phyloP scores from a whole-genome alignment of 30 jellyfish, hydroid and myxozoan species.

The Chironex yamaguchii region DNA sequence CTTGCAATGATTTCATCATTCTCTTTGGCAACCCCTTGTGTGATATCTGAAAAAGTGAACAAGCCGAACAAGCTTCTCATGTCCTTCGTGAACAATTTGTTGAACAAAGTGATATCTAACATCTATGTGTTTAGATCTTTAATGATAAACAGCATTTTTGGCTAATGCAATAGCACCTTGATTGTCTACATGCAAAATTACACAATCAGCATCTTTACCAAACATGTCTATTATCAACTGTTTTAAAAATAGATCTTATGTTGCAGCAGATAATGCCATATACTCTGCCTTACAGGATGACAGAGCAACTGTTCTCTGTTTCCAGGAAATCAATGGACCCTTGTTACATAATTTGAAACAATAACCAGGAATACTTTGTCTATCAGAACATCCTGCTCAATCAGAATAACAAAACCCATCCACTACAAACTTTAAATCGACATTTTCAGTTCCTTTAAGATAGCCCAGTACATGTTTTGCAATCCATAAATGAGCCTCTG shows the following conservation, averaged over 20 bases:
- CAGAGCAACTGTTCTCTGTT: conserved; percentile 61
- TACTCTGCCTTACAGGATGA: conserved; percentile 76
- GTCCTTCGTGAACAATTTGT: no score
- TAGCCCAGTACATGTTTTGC: conserved; percentile 32
- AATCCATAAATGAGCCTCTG: not conserved
- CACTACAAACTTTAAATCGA: conserved; percentile 10
- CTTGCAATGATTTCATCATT: no score
- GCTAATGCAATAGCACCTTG: conserved; percentile 37
- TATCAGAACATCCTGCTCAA: conserved; percentile 10
- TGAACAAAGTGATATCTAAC: conserved; percentile 20
- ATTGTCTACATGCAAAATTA: conserved; percentile 23
- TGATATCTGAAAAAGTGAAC: no score
- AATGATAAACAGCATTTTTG: conserved; percentile 33
- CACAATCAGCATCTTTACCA: not conserved
- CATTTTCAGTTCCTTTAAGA: not conserved
- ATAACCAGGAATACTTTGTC: conserved; percentile 23
- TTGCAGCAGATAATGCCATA: conserved; percentile 62
- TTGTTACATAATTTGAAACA: conserved; percentile 1
- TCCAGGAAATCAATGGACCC: conserved; percentile 60
- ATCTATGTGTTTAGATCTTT: conserved; percentile 40
- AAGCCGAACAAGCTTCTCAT: no score
- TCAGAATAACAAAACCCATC: conserved; percentile 35
- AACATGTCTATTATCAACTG: conserved; percentile 43
- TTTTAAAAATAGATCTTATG: conserved; percentile 60
- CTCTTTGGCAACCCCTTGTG: no score